Conservation (phyloP, 2,888 invertebrate genomes). For the Dicyrtoma fusca region DNA sequence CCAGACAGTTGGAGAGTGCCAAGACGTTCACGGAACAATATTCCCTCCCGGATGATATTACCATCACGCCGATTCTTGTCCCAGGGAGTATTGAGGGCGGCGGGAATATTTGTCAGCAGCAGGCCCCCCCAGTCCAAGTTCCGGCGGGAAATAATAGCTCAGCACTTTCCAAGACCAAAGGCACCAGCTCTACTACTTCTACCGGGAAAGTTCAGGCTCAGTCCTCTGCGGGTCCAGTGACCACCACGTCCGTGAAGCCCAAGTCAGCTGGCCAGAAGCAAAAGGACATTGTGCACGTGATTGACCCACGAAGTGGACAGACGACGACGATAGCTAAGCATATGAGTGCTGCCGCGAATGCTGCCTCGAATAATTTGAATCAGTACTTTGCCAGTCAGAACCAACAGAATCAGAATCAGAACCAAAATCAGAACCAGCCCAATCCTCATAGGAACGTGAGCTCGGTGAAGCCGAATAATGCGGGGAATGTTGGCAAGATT, state of each 20-base stretch:
- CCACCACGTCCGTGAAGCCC: not conserved
- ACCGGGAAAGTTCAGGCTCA: too few relatives aligned
- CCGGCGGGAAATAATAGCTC: too few relatives aligned
- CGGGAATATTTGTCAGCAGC: too few relatives aligned
- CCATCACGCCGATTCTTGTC: constrained; percentile 51
- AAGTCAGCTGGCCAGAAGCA: constrained; percentile 5
- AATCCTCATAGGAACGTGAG: too few relatives aligned
- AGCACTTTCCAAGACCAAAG: too few relatives aligned
- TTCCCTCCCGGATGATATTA: constrained; percentile 56
- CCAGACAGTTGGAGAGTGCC: constrained; percentile 51
- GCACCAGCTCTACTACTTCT: not conserved
- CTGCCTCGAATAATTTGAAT: not conserved
- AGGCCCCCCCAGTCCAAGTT: too few relatives aligned
- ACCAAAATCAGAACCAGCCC: constrained; percentile 4
- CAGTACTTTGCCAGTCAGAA: not conserved
- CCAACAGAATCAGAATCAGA: constrained; percentile 20
- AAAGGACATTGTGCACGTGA: constrained; percentile 55
- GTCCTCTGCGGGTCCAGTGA: too few relatives aligned
- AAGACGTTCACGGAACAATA: constrained; percentile 56
- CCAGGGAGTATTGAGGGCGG: too few relatives aligned
- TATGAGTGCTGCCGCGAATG: constrained; percentile 47
- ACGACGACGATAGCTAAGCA: constrained; percentile 55
- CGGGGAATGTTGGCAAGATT: constrained; percentile 51
- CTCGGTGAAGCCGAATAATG: constrained; percentile 48
- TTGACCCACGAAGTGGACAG: constrained; percentile 51